These are phyloP conservation scores for Aurelia aurita complex sp. Pacific DNA, from an alignment of 30 jellyfish, hydroid and myxozoan genomes.

Conservation along the genomic window DNA sequence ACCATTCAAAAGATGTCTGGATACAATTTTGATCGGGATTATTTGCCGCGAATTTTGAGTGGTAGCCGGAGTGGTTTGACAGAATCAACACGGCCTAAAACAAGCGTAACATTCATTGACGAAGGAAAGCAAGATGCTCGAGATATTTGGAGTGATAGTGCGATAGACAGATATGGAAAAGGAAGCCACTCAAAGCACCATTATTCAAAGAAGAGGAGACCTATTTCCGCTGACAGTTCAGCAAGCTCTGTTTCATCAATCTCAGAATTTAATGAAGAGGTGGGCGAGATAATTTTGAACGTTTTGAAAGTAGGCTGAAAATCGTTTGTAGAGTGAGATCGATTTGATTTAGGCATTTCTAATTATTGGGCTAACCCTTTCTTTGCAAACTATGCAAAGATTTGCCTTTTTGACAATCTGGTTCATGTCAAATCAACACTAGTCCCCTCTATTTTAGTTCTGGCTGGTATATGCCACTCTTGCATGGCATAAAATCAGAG, in stretches of 20 bases:
- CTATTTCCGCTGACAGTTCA: constrained; percentile 47
- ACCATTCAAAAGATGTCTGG: constrained; percentile 18
- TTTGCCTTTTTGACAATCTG: no score
- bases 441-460: no score
- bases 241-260: constrained; percentile 49
- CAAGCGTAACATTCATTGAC: constrained; percentile 38
- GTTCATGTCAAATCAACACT: no score
- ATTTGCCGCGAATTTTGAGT: constrained; percentile 47
- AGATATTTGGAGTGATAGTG: constrained; percentile 47
- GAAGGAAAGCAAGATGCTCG: constrained; percentile 20
- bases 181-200: constrained; percentile 2
- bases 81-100: constrained; percentile 43
- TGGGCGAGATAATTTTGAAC: neutral
- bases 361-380: no score
- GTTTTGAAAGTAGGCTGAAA: no score
- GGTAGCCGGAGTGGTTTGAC: constrained; percentile 20
- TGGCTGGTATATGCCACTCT: no score
- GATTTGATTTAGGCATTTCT: no score
- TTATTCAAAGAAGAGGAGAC: constrained; percentile 43
- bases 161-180: constrained; percentile 18
- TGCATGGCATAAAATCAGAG: no score
- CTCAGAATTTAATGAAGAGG: constrained; percentile 23
- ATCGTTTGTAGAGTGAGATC: no score
- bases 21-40: constrained; percentile 39
- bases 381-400: no score